Evolutionary conservation across 2,113 vertebrate species (phyloP), one percentile per base, ranked within the genome.

Genomic region (Apus apus): DNA sequence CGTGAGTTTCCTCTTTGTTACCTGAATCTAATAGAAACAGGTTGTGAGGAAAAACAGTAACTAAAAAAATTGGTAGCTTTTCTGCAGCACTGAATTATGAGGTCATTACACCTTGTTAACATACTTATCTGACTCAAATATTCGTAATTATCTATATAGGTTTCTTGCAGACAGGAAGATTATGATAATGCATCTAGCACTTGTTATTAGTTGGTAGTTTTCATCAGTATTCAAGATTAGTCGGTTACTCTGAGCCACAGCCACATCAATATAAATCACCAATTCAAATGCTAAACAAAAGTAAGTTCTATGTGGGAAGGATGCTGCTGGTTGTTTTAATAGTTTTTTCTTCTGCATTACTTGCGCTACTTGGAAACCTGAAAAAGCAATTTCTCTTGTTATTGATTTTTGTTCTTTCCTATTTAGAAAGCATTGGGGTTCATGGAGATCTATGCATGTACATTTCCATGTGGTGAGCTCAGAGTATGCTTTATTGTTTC

Each of bases 381-480:
- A 95, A 95, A 97, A 94, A 66, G 56, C 40, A 96, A 84, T 97
- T 97, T 94, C 58, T 96, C 71, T 91, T 81, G 26, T 40, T 94
- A 80, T 89, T 96, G 91, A 97, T 95, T 97, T 97, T 95, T 93
- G 77, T 93, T 72, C 81, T 83, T 67, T 91, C 66, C n/a, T 61
- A 76, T 93, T 97, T 94, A 90, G 60, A 51, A 93, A 92, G 57
- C 53, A 51, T 48, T 67, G 60, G 36, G 56, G 83, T 89, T 32
- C 61, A 71, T 51, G 50, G 14, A 85, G 48, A 61, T 93, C 70
- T 96, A 20, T 74, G 50, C 13, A 45, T 19, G 25, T 56, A 38
- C n/a, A 22, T 93, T 94, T 48, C 68, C 50, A 18, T 29, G 26
- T 23, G 65, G 20, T 71, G 54, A 82, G 36, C 65, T 84, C 25